Evolutionary conservation across 1,140 invertebrate species (phyloP), one percentile per base, ranked within the genome.

Genomic region (Marisa cornuarietis): DNA sequence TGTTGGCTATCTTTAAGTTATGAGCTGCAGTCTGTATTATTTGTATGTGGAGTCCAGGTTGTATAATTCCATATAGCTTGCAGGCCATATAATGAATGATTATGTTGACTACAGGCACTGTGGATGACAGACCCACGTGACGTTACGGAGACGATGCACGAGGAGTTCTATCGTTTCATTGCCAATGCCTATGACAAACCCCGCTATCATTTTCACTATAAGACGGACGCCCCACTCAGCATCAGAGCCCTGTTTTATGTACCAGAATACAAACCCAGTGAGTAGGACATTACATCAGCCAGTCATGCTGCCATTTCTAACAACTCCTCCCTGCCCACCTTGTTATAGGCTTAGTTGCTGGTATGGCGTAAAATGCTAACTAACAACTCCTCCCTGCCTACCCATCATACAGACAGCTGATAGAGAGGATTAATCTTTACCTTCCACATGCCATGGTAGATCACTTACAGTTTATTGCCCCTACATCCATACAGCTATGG

Each of bases 91-190:
- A 72, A 22, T 74, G 54, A 22, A 68, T 24, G 10, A 22, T 42
- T 51, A 58, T 80, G 24, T 65, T 51, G 20, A n/a, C 20, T 76
- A 26, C 90, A 98, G 94, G 96, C 98, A 0, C 88, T 99, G 14
- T 99, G 98, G 98, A 93, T 97, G 84, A 93, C 95, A 92, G 96
- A 99, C 82, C 94, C 96, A 0, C 98, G 97, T 92, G 94, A 95
- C 85, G 94, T 99, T 0, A 96, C 94, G 6, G 89, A 93, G 20
- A 94, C 97, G 75, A 95, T 97, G 91, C 97, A 99, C 87, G 93
- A 94, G 61, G 96, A 98, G 83, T 99, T 99, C 89, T 93, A 92
- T 83, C 93, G 95, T 83, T 98, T 96, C 88, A 94, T 98, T 52
- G 94, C 94, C 79, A 96, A 96, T 86, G 93, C 94, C 77, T 96